Evolutionary conservation across 30 jellyfish, hydroid and myxozoan species (phyloP).

Genomic region (Hydractinia symbiolongicarpus): DNA sequence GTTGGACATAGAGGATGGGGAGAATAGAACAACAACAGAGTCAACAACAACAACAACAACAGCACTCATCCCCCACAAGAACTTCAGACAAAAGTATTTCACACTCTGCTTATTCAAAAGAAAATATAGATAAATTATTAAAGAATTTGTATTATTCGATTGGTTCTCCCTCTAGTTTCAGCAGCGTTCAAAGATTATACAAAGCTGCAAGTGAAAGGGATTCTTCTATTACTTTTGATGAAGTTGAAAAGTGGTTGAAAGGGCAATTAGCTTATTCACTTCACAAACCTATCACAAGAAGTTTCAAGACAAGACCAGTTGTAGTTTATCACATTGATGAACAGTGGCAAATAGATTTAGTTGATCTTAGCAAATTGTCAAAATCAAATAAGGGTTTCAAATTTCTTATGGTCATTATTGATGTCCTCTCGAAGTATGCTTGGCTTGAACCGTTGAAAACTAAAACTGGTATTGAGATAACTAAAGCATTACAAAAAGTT

Average conservation of each 20-base stretch:
- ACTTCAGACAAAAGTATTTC: no score
- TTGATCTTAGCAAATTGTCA: slow-evolving; percentile 28
- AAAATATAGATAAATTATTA: background rate
- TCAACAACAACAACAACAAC: no score
- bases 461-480: slow-evolving; percentile 30
- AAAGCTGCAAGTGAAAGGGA: background rate
- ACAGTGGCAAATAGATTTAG: slow-evolving; percentile 39
- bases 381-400: slow-evolving; percentile 40
- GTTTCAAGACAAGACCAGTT: slow-evolving; percentile 29
- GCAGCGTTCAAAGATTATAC: background rate
- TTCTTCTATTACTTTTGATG: no score
- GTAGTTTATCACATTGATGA: slow-evolving; percentile 39
- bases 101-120: no score
- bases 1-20: no score
- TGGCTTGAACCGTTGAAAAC: slow-evolving; percentile 50
- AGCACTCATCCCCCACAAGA: no score
- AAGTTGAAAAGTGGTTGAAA: background rate
- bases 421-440: slow-evolving; percentile 45
- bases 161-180: background rate
- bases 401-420: slow-evolving; percentile 41
- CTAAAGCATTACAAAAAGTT: slow-evolving; percentile 30
- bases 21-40: no score
- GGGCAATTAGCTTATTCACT: slow-evolving; percentile 30
- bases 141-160: background rate
- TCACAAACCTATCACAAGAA: slow-evolving; percentile 30